Evolutionary conservation across 1,140 invertebrate species (phyloP), one percentile per base, ranked within the genome.

Genomic region (Eulimnadia texana): DNA sequence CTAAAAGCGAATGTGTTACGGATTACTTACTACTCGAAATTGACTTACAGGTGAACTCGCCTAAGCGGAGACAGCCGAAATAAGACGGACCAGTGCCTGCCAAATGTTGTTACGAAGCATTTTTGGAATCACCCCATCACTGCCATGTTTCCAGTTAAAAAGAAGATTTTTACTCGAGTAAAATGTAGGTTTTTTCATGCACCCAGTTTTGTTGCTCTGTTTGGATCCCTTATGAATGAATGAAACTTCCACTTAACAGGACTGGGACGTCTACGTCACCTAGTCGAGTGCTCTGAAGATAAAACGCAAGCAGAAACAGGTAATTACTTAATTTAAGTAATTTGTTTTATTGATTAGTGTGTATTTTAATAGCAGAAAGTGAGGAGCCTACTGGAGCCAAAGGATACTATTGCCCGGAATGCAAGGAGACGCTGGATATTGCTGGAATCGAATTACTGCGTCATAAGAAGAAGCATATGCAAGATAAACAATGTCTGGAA

Each of bases 401-500:
- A 72, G 92, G 83, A 72, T 75, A 80, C 64, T 61, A 53, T 51
- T 94, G 91, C 74, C 67, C 78, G 3, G 74, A 73, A 53, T 94
- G 91, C 75, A 72, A 80, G 23, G 72, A 82, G 69, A 76, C 74
- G n/a, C 73, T 92, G 47, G 77, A 79, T 62, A 73, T 93, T 49
- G 87, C 85, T 19, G 81, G 72, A 3, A 72, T 72, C 54, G 76
- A 79, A 64, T 77, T 77, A 27, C 65, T 79, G 3, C 72, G 72
- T 64, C 77, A 79, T 64, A 75, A 71, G 61, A 73, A 72, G 66
- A 70, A 66, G 47, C 75, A 76, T 65, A 29, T 49, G 47, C 51
- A 28, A 50, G 49, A 47, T 19, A 54, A 50, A 83, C 6, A 42
- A 42, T 6, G 80, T 85, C n/a, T n/a, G n/a, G n/a, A n/a, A 54